phyloP scores from a whole-genome alignment of 2,797 vertebrate species.

The Muraenolepis orangiensis region DNA sequence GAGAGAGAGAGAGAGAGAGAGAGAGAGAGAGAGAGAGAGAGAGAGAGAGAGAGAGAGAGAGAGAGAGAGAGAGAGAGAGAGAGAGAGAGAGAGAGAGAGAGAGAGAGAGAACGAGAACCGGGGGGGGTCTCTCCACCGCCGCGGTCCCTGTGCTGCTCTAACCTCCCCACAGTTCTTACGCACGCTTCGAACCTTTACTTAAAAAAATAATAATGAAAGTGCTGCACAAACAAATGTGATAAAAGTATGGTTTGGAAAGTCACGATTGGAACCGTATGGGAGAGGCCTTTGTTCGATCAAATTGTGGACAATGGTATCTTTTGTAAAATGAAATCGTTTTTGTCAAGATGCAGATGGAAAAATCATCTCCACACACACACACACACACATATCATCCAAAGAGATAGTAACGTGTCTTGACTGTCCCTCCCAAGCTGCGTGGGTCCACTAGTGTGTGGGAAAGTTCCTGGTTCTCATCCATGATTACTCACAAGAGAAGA shows the following conservation, averaged over 20 bases:
- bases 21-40: too few species aligned
- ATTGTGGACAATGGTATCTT: too few species aligned
- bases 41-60: too few species aligned
- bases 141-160: neutral
- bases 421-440: slow-evolving; percentile 30
- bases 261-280: neutral
- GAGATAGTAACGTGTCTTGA: slow-evolving; percentile 9
- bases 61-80: too few species aligned
- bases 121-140: neutral
- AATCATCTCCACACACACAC: too few species aligned
- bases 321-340: neutral
- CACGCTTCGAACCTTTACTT: neutral
- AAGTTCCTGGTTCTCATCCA: slow-evolving; percentile 17
- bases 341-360: neutral
- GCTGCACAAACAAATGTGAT: neutral
- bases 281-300: neutral
- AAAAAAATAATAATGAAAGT: neutral
- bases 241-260: neutral
- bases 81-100: too few species aligned
- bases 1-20: too few species aligned
- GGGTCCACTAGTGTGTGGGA: slow-evolving; percentile 26
- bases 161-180: neutral
- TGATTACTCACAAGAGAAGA: neutral
- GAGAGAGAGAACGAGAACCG: too few species aligned
- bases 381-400: slow-evolving; percentile 18